Evolutionary conservation across 1,140 invertebrate genomes (phyloP).

Genomic region (Camponotus pennsylvanicus): DNA sequence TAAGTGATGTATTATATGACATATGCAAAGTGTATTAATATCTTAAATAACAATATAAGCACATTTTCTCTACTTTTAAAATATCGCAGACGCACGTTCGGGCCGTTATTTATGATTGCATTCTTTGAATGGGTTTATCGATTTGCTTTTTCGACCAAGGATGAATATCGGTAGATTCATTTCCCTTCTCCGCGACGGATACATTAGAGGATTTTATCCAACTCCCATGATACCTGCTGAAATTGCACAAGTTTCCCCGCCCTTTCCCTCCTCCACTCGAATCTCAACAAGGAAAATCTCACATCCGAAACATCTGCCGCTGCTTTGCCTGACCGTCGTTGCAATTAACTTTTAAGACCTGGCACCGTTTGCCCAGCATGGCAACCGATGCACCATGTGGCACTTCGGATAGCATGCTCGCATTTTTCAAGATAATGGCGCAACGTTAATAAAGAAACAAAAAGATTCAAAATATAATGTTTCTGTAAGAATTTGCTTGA

Average conservation of each 20-base stretch:
- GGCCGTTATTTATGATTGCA: constrained; percentile 31
- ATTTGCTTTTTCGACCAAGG: not conserved
- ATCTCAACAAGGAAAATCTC: constrained; percentile 63
- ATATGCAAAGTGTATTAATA: constrained; percentile 11
- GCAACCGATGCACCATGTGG: not conserved
- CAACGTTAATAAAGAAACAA: not conserved
- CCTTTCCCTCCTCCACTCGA: not conserved
- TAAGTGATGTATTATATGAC: not conserved
- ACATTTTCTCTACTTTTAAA: not conserved
- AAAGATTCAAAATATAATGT: not conserved
- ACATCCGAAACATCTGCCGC: constrained; percentile 69
- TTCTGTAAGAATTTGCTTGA: not conserved
- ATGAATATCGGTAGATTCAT: constrained; percentile 7
- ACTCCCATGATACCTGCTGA: constrained; percentile 67
- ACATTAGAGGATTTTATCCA: constrained; percentile 55
- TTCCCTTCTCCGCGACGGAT: constrained; percentile 16
- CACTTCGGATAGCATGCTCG: not conserved
- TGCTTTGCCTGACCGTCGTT: constrained; percentile 58
- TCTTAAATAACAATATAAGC: not conserved
- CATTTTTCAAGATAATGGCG: not conserved
- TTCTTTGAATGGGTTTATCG: constrained; percentile 21
- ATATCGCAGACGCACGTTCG: not conserved
- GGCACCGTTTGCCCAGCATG: constrained; percentile 34
- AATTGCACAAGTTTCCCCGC: constrained; percentile 63
- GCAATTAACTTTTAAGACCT: constrained; percentile 72